Conservation (phyloP, 2,888 invertebrate genomes). For the Hedychridium roseum region DNA sequence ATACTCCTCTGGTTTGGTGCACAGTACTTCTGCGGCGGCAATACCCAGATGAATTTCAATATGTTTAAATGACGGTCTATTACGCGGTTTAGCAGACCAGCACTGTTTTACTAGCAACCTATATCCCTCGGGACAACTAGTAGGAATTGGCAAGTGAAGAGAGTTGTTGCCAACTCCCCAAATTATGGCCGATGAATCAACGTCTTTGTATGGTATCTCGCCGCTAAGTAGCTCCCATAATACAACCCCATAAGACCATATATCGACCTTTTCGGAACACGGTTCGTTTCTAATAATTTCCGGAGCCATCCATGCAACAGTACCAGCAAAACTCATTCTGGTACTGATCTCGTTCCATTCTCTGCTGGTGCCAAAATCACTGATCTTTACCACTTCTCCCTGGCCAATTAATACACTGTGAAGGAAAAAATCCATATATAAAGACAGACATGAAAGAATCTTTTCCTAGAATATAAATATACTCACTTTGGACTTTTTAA, state of each 20-base stretch:
- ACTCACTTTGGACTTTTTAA: constrained; percentile 98
- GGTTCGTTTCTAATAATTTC: constrained; percentile 97
- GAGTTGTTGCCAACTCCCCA: constrained; percentile 98
- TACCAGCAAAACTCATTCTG: constrained; percentile 98
- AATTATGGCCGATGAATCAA: constrained; percentile 96
- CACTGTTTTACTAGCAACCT: constrained; percentile 90
- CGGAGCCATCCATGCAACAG: constrained; percentile 99
- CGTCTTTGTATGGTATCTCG: constrained; percentile 91
- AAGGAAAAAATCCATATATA: constrained; percentile 30
- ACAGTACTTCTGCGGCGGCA: constrained; percentile 81
- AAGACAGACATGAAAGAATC: constrained; percentile 10
- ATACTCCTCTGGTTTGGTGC: constrained; percentile 75
- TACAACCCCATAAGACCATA: constrained; percentile 98
- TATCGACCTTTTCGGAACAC: constrained; percentile 97
- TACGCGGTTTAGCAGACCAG: constrained; percentile 89
- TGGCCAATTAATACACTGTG: constrained; percentile 84
- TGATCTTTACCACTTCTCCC: constrained; percentile 88
- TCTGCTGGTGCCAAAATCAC: constrained; percentile 96
- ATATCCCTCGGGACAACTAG: constrained; percentile 87
- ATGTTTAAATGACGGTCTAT: constrained; percentile 89
- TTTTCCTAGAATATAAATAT: constrained; percentile 1
- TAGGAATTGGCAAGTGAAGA: constrained; percentile 89
- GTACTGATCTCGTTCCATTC: constrained; percentile 95
- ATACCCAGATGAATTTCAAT: constrained; percentile 92
- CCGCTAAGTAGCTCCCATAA: constrained; percentile 97